Conservation (phyloP, 2,888 invertebrate species). For the Megastigmus dorsalis region DNA sequence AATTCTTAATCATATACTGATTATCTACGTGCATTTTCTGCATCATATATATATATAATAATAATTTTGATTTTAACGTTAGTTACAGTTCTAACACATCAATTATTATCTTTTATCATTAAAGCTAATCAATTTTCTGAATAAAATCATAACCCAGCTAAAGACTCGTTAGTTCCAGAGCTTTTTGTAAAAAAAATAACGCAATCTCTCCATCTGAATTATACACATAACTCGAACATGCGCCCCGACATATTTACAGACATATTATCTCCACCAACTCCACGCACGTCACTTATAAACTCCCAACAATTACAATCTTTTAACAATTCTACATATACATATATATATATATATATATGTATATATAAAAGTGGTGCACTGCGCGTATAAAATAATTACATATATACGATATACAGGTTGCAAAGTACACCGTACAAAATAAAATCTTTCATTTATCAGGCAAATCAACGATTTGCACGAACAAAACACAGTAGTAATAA, state of each 20-base stretch:
- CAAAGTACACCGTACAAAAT: background rate
- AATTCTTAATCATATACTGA: too few species aligned
- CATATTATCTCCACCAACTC: background rate
- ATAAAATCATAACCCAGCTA: too few species aligned
- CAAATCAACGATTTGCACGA: too few species aligned
- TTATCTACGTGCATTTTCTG: too few species aligned
- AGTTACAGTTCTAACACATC: too few species aligned
- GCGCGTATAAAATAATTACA: constrained; percentile 9
- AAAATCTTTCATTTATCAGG: constrained; percentile 2
- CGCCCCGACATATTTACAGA: constrained; percentile 30
- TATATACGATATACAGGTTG: background rate
- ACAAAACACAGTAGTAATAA: constrained; percentile 6
- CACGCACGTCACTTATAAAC: constrained; percentile 8
- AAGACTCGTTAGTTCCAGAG: constrained; percentile 5
- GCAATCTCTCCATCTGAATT: too few species aligned
- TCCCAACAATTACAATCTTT: background rate
- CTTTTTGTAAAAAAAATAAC: constrained; percentile 8
- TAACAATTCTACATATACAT: constrained; percentile 14
- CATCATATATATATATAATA: too few species aligned
- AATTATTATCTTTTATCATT: too few species aligned
- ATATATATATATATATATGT: constrained; percentile 1
- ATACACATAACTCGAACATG: background rate
- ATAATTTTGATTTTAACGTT: too few species aligned
- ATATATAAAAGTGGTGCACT: constrained; percentile 5
- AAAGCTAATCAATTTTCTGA: too few species aligned